Base-by-base conservation (phyloP, 1,140 invertebrate species). In the Drosophila orena region DNA sequence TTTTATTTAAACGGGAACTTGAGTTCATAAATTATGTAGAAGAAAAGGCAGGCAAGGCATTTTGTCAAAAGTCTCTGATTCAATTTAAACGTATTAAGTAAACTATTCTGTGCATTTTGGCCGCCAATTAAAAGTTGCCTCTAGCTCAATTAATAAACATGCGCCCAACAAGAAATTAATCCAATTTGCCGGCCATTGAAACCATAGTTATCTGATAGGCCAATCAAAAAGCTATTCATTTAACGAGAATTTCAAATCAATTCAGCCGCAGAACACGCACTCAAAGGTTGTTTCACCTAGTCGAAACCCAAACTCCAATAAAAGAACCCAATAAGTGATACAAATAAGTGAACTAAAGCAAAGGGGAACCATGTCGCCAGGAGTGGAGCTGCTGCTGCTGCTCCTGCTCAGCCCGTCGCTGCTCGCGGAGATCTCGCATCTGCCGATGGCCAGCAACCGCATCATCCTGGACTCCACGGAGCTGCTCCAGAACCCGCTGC, bases 401-500 rank as follows among this genome's bases (percentile, higher is more conserved):
- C 17, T 78, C 38, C 37, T 81, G 37, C 56, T 86, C 40, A 49
- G 54, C 24, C 34, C 30, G 35, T 52, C 73, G 24, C 42, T 81
- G 3, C 52, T 34, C 22, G 83, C 84, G 3, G 83, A 88, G 57
- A 88, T 88, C 43, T 68, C 79, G 3, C 72, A 88, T 15, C 38
- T 44, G n/a, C 76, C 79, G 11, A 40, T 83, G 55, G 61, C 60
- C 55, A 86, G 61, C 55, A 86, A 86, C 54, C 83, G 75, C 37
- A 76, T 86, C 24, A 58, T 68, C 15, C 59, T 77, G 55, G 73
- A 69, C 42, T 66, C 72, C n/a, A 53, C 50, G 15, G 61, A 57
- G 49, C 37, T 47, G 34, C 56, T 58, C 20, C 47, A 49, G 20
- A 53, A 37, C 10, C 60, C 40, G 8, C 12, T 17, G 10, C 20